Evolutionary conservation across 2,113 vertebrate genomes (phyloP), one percentile per base, ranked within the genome.

Genomic region (Argyrosomus japonicus): DNA sequence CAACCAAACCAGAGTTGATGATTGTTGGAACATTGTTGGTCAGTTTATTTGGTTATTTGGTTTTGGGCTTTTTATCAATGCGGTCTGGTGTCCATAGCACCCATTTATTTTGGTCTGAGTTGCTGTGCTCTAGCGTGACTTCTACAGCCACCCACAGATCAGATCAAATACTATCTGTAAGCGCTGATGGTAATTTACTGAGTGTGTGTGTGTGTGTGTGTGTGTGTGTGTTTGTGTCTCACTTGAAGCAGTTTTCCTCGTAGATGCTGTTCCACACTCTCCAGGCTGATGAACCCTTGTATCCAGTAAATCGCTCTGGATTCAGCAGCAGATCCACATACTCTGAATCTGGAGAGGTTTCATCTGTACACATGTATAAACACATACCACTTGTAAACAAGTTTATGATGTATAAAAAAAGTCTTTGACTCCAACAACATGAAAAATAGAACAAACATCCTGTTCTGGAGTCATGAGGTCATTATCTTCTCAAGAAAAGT

Each of bases 171-270:
- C 56, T 56, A 12, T 23, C 21, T 23, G 53, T 21, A 51, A 51
- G 18, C 50, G 19, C 3, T 5, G 12, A 53, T 53, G 0, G 56
- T 57, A n/a, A 4, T 21, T 23, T 3, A 15, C 1, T 58, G 56
- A 15, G 11, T 58, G 32, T 36, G 32, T 45, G 12, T 47, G 14
- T 74, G 19, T 74, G 27, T 23, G 13, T 58, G 45, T 57, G 81
- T 47, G 64, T 48, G 54, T 11, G 61, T 58, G 40, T 67, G 27
- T 65, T 68, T 21, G 29, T 54, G 21, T 56, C 90, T 97, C 94
- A 99, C 98, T 99, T 99, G 96, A 99, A 99, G 92, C 98, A 99
- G 95, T 99, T 99, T 88, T 99, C 98, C 92, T 99, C 98, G 0
- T 99, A 99, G 94, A 99, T 99, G 95, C 97, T 98, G 93, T 99